Conservation (phyloP, 2,888 invertebrate genomes). For the Amphipyra tragopoginis region DNA sequence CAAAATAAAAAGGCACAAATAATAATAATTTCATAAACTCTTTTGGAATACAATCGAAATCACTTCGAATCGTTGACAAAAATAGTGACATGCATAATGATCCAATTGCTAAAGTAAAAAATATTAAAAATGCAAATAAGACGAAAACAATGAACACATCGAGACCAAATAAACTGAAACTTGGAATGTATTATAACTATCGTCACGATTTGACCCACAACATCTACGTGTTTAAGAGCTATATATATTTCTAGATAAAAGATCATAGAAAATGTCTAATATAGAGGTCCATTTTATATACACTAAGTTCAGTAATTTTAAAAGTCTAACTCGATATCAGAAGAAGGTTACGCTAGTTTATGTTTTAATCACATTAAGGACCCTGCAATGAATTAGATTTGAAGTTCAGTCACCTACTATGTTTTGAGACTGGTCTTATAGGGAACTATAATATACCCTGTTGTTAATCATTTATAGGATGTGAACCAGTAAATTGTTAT, state of each 20-base stretch:
- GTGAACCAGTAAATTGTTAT: conserved; percentile 53
- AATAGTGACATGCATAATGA: not conserved
- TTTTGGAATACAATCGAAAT: conserved; percentile 23
- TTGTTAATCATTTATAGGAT: conserved; percentile 41
- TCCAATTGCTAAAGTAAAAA: not conserved
- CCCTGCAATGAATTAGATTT: conserved; percentile 56
- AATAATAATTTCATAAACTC: conserved; percentile 10
- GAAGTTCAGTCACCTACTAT: conserved; percentile 43
- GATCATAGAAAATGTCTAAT: conserved; percentile 18
- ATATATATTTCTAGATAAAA: conserved; percentile 19
- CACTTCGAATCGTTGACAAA: too few relatives aligned
- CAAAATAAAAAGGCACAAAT: conserved; percentile 4
- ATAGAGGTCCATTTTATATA: conserved; percentile 9
- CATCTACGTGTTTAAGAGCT: conserved; percentile 6
- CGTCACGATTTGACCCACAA: conserved; percentile 8
- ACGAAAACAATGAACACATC: not conserved
- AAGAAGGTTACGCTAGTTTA: conserved; percentile 41
- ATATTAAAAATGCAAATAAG: conserved; percentile 7
- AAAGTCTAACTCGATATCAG: conserved; percentile 35
- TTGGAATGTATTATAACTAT: conserved; percentile 46
- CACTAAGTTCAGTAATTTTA: conserved; percentile 22
- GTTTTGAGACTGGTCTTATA: conserved; percentile 37
- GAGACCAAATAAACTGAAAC: conserved; percentile 7
- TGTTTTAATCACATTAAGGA: conserved; percentile 58
- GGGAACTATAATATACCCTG: conserved; percentile 55